These are phyloP conservation scores for Astur gentilis DNA, from an alignment of 2,113 vertebrate genomes.

Conservation along the genomic window DNA sequence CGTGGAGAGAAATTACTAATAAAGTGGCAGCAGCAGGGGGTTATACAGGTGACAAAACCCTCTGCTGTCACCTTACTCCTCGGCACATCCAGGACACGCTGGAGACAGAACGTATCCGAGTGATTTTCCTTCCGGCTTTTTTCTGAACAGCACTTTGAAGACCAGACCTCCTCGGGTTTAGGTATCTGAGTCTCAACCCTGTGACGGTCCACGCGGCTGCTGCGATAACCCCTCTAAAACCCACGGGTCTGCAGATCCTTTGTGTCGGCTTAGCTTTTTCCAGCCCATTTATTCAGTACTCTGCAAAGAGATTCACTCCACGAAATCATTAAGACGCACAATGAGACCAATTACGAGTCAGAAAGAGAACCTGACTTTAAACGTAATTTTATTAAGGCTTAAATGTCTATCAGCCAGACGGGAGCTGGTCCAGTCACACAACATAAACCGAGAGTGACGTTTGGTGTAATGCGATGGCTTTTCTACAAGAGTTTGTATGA, in stretches of 20 bases:
- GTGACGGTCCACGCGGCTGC: rapidly evolving
- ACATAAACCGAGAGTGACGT: neutral
- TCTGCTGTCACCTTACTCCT: neutral
- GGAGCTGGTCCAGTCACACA: neutral
- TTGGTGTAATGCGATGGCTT: neutral
- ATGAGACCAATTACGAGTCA: neutral
- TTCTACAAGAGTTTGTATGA: neutral
- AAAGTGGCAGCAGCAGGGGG: neutral
- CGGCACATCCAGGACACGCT: rapidly evolving
- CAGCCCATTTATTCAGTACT: neutral
- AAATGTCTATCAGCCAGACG: slow-evolving; percentile 33
- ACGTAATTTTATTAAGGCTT: slow-evolving; percentile 65
- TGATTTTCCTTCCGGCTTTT: neutral
- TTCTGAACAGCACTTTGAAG: neutral
- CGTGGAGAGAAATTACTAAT: neutral
- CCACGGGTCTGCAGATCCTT: neutral
- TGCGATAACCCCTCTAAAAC: too few species aligned
- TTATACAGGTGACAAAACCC: neutral
- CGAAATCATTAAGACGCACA: neutral
- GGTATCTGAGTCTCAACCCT: neutral
- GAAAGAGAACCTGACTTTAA: neutral
- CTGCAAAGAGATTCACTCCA: neutral
- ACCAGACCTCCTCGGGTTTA: neutral
- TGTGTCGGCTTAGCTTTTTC: rapidly evolving
- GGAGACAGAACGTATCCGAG: rapidly evolving